These are phyloP conservation scores for Peromyscus maniculatus DNA, from an alignment of 2,113 vertebrate genomes.

Conservation along the genomic window DNA sequence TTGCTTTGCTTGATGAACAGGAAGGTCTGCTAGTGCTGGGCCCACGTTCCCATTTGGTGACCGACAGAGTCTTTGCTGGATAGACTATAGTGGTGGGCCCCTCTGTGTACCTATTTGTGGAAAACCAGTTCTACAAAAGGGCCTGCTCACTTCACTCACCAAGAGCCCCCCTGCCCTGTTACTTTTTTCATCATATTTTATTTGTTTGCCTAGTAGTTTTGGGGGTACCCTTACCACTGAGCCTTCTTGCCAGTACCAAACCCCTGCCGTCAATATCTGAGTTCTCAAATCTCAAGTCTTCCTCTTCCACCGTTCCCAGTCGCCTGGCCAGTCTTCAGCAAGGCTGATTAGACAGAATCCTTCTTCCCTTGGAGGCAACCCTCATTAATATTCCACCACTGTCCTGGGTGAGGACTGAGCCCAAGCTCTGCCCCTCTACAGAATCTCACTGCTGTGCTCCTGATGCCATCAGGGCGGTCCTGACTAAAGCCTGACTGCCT, in stretches of 20 bases:
- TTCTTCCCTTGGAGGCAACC: background rate
- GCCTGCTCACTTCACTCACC: background rate
- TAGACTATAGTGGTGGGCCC: background rate
- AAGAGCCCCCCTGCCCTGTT: background rate
- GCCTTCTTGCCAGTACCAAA: background rate
- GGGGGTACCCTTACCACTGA: background rate
- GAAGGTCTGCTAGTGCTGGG: background rate
- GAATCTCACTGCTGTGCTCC: background rate
- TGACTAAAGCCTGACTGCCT: background rate
- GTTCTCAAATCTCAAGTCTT: too few species aligned
- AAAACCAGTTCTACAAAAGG: background rate
- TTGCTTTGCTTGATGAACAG: conserved; percentile 13
- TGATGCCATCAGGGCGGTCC: background rate
- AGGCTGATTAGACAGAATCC: background rate
- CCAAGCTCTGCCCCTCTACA: background rate
- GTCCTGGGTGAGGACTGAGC: background rate
- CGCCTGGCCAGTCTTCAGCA: background rate
- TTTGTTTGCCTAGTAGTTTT: background rate
- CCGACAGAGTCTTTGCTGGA: background rate
- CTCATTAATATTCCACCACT: background rate
- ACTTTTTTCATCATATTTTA: background rate
- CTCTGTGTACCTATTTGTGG: background rate
- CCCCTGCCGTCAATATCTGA: background rate
- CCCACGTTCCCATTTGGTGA: background rate
- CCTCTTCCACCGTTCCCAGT: background rate